Evolutionary conservation across 1,140 invertebrate genomes (phyloP).

Genomic region (Drosophila ficusphila): DNA sequence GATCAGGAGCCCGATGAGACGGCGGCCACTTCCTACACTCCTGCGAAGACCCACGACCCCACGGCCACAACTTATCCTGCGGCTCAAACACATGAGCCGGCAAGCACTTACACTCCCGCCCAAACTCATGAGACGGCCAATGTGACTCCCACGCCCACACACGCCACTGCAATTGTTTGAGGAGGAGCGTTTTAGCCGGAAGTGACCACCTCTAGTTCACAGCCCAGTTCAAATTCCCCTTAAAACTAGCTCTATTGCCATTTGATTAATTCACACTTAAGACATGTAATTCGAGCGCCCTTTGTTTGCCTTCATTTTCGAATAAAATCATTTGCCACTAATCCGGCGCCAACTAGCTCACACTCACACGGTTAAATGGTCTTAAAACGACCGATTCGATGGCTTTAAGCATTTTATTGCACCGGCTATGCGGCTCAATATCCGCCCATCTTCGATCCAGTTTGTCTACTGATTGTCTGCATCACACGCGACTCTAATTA

Average conservation of each 20-base stretch:
- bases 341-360: constrained; percentile 41
- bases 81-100: constrained; percentile 20
- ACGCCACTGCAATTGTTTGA: constrained; percentile 61
- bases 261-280: not conserved
- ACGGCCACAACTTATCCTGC: constrained; percentile 17
- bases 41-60: constrained; percentile 35
- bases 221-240: constrained; percentile 3
- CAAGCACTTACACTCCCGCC: constrained; percentile 28
- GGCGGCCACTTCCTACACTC: constrained; percentile 70
- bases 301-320: constrained; percentile 55
- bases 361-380: constrained; percentile 21
- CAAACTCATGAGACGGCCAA: constrained; percentile 24
- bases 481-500: constrained; percentile 14
- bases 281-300: constrained; percentile 27
- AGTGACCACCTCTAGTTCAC: constrained; percentile 1
- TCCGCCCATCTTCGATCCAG: constrained; percentile 47
- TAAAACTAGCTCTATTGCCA: constrained; percentile 1
- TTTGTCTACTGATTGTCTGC: constrained; percentile 38
- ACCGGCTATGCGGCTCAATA: constrained; percentile 20
- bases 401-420: constrained; percentile 60
- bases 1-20: constrained; percentile 77
- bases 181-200: not conserved
- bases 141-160: constrained; percentile 44
- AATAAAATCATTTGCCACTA: constrained; percentile 58
- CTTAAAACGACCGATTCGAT: constrained; percentile 15